Evolutionary conservation across 2,113 vertebrate genomes (phyloP).

Genomic region (Dicentrarchus labrax): DNA sequence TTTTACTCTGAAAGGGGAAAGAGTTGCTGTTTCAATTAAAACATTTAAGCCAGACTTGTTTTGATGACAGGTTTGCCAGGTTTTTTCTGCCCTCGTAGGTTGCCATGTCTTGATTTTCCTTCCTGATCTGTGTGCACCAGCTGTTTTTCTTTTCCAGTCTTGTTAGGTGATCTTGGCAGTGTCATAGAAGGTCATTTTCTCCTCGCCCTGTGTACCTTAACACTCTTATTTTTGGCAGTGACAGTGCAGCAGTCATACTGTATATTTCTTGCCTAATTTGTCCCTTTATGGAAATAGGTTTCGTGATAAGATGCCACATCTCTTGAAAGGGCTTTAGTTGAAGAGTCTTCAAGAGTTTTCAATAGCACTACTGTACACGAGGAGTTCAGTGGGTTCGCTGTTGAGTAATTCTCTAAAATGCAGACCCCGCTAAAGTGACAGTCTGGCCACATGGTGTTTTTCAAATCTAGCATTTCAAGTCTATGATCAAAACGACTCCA

Average conservation of each 20-base stretch:
- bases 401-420: conserved; percentile 63
- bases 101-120: conserved; percentile 29
- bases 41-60: conserved; percentile 44
- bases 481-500: conserved; percentile 43
- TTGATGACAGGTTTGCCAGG: conserved; percentile 37
- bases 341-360: conserved; percentile 46
- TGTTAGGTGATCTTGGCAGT: conserved; percentile 56
- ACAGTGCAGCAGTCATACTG: conserved; percentile 17
- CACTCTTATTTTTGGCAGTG: conserved; percentile 60
- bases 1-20: conserved; percentile 3
- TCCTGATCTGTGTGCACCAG: conserved; percentile 47
- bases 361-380: conserved; percentile 59
- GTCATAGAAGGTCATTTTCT: conserved; percentile 50
- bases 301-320: conserved; percentile 52
- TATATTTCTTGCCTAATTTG: conserved; percentile 48
- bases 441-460: conserved; percentile 62
- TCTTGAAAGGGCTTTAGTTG: conserved; percentile 37
- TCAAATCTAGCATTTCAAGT: conserved; percentile 62
- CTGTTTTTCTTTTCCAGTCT: conserved; percentile 61
- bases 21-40: conserved; percentile 5
- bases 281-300: conserved; percentile 42
- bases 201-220: conserved; percentile 21
- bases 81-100: conserved; percentile 14
- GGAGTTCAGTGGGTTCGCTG: conserved; percentile 66
- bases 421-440: conserved; percentile 47